Conservation (phyloP, 2,888 invertebrate genomes). For the Pyrochroa serraticornis region DNA sequence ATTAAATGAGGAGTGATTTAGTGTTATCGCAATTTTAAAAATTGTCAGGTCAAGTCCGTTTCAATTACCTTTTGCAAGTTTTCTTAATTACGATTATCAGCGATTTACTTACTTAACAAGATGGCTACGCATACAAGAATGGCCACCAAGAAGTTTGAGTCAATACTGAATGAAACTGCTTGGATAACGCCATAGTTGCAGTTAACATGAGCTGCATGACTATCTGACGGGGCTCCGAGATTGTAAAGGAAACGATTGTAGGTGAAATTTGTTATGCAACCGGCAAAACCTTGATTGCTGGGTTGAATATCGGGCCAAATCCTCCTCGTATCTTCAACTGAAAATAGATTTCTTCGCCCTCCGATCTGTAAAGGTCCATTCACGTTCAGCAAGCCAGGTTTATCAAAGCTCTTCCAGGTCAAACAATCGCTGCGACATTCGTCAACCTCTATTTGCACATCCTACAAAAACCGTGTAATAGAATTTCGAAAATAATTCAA, state of each 20-base stretch:
- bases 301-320: slow-evolving; percentile 76
- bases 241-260: slow-evolving; percentile 89
- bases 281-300: slow-evolving; percentile 75
- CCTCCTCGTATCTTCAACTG: slow-evolving; percentile 65
- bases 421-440: slow-evolving; percentile 54
- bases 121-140: slow-evolving; percentile 88
- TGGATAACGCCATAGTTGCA: slow-evolving; percentile 76
- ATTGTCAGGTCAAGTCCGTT: too few species aligned
- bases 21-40: too few species aligned
- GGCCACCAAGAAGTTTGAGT: slow-evolving; percentile 86
- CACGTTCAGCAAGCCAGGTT: slow-evolving; percentile 60
- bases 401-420: slow-evolving; percentile 44
- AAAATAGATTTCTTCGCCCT: slow-evolving; percentile 72
- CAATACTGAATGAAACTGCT: slow-evolving; percentile 82
- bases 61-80: too few species aligned
- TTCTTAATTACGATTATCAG: too few species aligned
- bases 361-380: slow-evolving; percentile 90
- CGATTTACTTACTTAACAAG: slow-evolving; percentile 72
- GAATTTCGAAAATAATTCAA: too few species aligned
- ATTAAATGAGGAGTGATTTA: too few species aligned
- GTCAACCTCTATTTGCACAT: slow-evolving; percentile 53
- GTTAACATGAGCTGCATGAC: slow-evolving; percentile 69
- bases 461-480: slow-evolving; percentile 58
- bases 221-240: slow-evolving; percentile 79
- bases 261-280: slow-evolving; percentile 91